Conservation (phyloP, 1,140 invertebrate genomes). For the Dysdera silvatica region DNA sequence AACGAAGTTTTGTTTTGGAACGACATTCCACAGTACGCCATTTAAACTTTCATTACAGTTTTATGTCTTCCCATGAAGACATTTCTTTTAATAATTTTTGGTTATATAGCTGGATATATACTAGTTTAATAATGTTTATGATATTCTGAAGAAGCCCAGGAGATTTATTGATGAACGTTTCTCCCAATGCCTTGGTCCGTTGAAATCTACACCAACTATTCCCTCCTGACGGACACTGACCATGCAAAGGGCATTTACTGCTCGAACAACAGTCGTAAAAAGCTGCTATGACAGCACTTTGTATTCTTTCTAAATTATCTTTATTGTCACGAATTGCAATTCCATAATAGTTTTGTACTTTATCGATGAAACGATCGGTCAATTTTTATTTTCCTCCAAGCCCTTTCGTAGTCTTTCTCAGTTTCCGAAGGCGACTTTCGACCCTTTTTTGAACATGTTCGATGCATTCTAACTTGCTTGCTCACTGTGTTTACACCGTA, state of each 20-base stretch:
- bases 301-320: neutral
- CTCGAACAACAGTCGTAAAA: conserved; percentile 1
- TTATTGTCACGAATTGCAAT: neutral
- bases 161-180: neutral
- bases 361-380: conserved; percentile 1
- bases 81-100: neutral
- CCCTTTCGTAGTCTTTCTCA: conserved; percentile 4
- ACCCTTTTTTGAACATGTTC: conserved; percentile 5
- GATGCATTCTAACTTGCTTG: conserved; percentile 1
- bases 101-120: neutral
- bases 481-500: neutral
- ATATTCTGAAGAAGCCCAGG: neutral
- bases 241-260: neutral
- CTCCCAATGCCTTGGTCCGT: neutral
- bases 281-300: neutral
- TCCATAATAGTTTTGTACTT: conserved; percentile 6
- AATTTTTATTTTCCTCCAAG: conserved; percentile 2
- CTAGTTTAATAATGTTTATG: neutral
- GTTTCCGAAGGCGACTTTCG: neutral
- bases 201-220: conserved; percentile 2
- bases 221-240: neutral
- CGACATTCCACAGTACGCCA: neutral
- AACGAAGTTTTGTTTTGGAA: neutral
- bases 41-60: neutral
- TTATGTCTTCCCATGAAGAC: neutral